Percentiles rank a stretch among this genome's conserved stretches.
Conservation (phyloP, 2,113 vertebrate genomes). For the Blennius ocellaris region DNA sequence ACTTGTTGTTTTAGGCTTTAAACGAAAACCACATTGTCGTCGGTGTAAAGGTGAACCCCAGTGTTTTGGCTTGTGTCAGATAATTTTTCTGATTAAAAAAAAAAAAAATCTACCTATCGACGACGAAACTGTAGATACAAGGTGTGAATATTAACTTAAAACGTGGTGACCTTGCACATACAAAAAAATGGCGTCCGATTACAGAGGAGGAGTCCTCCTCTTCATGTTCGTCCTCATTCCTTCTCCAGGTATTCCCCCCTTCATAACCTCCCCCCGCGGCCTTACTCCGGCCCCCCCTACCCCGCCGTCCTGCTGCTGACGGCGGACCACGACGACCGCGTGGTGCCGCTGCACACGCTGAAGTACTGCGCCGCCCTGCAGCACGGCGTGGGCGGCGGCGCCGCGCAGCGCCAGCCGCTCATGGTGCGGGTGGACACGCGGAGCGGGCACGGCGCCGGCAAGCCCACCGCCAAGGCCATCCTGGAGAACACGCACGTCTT, state of each 20-base stretch:
- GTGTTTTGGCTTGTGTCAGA: too few relatives aligned
- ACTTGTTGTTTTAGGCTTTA: too few relatives aligned
- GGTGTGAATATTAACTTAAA: too few relatives aligned
- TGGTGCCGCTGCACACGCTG: conserved; percentile 85
- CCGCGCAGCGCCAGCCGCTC: conserved; percentile 74
- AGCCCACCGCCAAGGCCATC: conserved; percentile 84
- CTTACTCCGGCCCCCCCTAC: conserved; percentile 58
- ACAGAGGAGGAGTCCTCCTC: too few relatives aligned
- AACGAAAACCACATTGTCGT: too few relatives aligned
- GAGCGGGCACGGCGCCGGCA: conserved; percentile 83
- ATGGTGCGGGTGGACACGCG: conserved; percentile 82
- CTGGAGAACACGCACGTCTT: conserved; percentile 82
- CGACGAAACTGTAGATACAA: too few relatives aligned
- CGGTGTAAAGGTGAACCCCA: too few relatives aligned
- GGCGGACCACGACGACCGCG: conserved; percentile 84
- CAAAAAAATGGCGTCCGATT: too few relatives aligned
- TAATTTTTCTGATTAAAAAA: too few relatives aligned
- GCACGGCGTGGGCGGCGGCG: conserved; percentile 65
- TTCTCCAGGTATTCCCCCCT: conserved; percentile 82
- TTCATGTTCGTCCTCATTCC: not conserved
- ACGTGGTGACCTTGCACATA: too few relatives aligned
- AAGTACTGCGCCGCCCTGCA: conserved; percentile 82
- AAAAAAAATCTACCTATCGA: too few relatives aligned
- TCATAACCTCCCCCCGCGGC: conserved; percentile 75
- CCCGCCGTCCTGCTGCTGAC: conserved; percentile 83